Evolutionary conservation across 2,888 invertebrate genomes (phyloP).

Genomic region (Cryptus viduatorius): DNA sequence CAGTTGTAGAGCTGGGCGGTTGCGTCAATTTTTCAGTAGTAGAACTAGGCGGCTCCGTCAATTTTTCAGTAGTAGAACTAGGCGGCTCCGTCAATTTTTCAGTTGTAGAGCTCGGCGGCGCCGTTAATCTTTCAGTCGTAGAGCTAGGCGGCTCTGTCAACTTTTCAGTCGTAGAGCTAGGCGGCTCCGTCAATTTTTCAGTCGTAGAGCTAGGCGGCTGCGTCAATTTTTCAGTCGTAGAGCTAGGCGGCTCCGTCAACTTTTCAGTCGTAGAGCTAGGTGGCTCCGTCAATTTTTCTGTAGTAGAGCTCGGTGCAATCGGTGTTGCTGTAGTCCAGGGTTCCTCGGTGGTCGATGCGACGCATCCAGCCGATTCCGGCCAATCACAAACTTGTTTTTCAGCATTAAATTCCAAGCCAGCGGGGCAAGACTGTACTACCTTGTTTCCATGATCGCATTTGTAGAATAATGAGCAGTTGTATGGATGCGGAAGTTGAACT

Average conservation of each 20-base stretch:
- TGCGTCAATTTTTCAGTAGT: background rate
- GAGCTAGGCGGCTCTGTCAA: background rate
- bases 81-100: background rate
- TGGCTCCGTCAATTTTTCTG: background rate
- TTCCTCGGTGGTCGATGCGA: constrained; percentile 11
- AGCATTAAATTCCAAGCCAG: constrained; percentile 61
- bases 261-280: background rate
- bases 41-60: background rate
- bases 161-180: background rate
- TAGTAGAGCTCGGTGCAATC: background rate
- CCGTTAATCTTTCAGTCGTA: background rate
- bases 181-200: background rate
- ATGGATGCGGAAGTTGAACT: constrained; percentile 56
- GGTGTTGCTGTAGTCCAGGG: background rate
- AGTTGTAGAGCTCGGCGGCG: background rate
- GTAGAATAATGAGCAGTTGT: constrained; percentile 60
- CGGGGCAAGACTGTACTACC: constrained; percentile 42
- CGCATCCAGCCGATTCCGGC: constrained; percentile 58
- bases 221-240: background rate
- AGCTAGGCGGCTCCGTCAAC: background rate
- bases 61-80: background rate
- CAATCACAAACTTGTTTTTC: constrained; percentile 59
- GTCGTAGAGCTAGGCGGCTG: background rate
- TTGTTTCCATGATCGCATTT: constrained; percentile 62
- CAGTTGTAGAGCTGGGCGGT: background rate